Conservation (phyloP, 2,113 vertebrate genomes). For the Syngnathus scovelli region DNA sequence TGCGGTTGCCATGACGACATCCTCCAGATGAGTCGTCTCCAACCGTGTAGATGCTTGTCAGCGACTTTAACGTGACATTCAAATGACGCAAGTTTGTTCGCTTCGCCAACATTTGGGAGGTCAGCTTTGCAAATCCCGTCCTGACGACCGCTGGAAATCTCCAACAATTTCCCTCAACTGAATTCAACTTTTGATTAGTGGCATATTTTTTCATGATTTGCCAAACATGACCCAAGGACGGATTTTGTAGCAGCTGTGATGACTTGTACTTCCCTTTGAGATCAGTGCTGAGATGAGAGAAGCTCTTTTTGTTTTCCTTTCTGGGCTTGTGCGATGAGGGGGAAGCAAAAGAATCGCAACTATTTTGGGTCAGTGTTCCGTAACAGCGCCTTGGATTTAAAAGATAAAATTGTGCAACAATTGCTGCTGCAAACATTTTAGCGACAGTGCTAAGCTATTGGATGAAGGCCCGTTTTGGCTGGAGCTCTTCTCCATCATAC, state of each 20-base stretch:
- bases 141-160: constrained; percentile 15
- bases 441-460: background rate
- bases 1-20: constrained; percentile 7
- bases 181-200: constrained; percentile 20
- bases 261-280: background rate
- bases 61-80: constrained; percentile 2
- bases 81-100: constrained; percentile 7
- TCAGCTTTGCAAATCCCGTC: constrained; percentile 8
- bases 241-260: constrained; percentile 8
- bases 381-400: background rate
- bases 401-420: background rate
- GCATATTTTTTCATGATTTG: background rate
- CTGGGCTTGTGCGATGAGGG: background rate
- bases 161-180: constrained; percentile 6
- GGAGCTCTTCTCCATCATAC: background rate
- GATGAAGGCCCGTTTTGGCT: background rate
- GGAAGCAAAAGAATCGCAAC: constrained; percentile 3
- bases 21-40: background rate
- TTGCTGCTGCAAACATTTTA: constrained; percentile 34
- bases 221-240: constrained; percentile 7
- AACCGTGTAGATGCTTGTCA: background rate
- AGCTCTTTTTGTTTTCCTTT: constrained; percentile 29
- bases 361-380: constrained; percentile 13
- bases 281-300: background rate
- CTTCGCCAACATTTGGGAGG: background rate